A percentile compares a stretch with the other conserved stretches of the same genome.
Evolutionary conservation across 2,113 vertebrate genomes (phyloP).

Genomic region (Cyprinodon brontotheroides): DNA sequence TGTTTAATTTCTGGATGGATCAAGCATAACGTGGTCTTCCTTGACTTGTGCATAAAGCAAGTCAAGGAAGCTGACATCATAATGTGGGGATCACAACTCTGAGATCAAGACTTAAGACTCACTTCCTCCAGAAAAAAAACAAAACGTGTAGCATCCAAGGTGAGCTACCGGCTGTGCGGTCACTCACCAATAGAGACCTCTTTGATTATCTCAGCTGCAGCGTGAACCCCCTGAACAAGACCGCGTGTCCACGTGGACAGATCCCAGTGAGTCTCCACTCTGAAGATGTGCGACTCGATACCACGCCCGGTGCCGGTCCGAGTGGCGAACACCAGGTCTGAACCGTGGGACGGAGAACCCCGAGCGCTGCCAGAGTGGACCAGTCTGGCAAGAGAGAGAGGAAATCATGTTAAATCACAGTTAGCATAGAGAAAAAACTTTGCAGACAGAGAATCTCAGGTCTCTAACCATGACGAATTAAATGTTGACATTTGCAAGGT

Average conservation of each 20-base stretch:
- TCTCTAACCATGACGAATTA: not conserved
- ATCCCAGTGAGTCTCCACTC: slow-evolving; percentile 94
- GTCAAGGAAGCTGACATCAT: too few relatives aligned
- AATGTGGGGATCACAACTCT: too few relatives aligned
- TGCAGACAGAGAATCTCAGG: not conserved
- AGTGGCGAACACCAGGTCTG: slow-evolving; percentile 90
- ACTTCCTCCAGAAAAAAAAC: too few relatives aligned
- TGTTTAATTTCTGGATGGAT: too few relatives aligned
- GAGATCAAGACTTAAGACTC: too few relatives aligned
- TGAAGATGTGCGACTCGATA: slow-evolving; percentile 92
- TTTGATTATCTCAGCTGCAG: slow-evolving; percentile 89
- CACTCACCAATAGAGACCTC: slow-evolving; percentile 87
- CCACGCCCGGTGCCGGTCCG: slow-evolving; percentile 91
- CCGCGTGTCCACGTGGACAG: slow-evolving; percentile 92
- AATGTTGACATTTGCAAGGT: not conserved
- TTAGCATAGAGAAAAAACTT: too few relatives aligned
- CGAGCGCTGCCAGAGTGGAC: slow-evolving; percentile 89
- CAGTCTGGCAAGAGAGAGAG: slow-evolving; percentile 74
- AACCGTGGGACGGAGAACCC: slow-evolving; percentile 85
- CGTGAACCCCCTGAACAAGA: slow-evolving; percentile 91
- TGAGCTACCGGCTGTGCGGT: not conserved
- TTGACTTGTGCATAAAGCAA: too few relatives aligned
- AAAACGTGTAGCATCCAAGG: too few relatives aligned
- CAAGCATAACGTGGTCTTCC: too few relatives aligned
- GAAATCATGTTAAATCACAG: too few relatives aligned